Base-by-base conservation (phyloP, 1,140 invertebrate species). In the Sycophaga agraensis region DNA sequence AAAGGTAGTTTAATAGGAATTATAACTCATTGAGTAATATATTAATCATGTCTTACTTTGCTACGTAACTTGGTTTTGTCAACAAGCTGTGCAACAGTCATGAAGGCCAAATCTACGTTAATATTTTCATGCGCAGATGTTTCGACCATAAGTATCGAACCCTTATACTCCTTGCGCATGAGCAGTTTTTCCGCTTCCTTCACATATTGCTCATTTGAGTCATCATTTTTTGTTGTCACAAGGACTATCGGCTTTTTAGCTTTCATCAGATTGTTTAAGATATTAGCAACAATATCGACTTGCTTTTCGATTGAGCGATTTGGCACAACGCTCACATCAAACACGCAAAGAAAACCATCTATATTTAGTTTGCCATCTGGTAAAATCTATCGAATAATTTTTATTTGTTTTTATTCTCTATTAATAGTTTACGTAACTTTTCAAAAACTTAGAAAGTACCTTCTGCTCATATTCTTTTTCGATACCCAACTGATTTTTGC, bases 121-220 rank as follows among this genome's bases (percentile, higher is more conserved):
- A 99, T 93, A 78, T 97, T 98, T 73, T 97, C 92, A 72, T 98
- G 94, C 8, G 96, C 90, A 12, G 95, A 98, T 0, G 95, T 96
- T 83, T 98, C 96, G 34, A 99, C 88, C 42, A 98, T 82, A 0
- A 91, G 88, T 67, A 98, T 92, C 64, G 85, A 83, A 59, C 89
- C 88, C 75, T 94, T 96, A 73, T 94, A 96, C 77, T 98, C 96
- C 77, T 96, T 97, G 24, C 94, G 84, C 72, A 89, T 88, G 1
- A 95, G 84, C 42, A 98, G 82, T 72, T 90, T 90, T 71, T 97
- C 94, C 0, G 91, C 93, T 79, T 98, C 96, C 45, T 91, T 87
- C 0, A 96, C 86, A 65, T 91, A 95, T 42, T 89, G 83, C 69
- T 96, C 92, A 76, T 91, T 91, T 0, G 91, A 89, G 75, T 96